Evolutionary conservation across 2,797 vertebrate species (phyloP).

Genomic region (Falco cherrug): DNA sequence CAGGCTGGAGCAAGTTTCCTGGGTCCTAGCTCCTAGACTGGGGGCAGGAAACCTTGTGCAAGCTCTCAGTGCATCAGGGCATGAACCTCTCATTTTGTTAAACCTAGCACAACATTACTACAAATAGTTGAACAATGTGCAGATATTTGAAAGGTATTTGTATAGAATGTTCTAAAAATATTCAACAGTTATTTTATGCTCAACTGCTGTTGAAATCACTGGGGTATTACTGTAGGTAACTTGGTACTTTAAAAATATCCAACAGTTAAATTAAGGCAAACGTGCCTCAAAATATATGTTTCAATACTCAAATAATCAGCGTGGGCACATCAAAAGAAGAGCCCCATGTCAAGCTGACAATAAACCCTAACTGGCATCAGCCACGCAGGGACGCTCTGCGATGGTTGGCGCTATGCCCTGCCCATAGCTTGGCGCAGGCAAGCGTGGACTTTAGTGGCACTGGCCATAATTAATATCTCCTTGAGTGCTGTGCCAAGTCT

Average conservation of each 20-base stretch:
- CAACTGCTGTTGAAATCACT: neutral
- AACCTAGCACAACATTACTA: neutral
- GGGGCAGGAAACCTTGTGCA: neutral
- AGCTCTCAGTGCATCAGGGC: neutral
- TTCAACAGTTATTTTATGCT: neutral
- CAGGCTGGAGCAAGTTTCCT: neutral
- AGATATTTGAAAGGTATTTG: neutral
- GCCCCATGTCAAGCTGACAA: neutral
- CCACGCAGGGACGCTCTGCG: neutral
- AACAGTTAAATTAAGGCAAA: neutral
- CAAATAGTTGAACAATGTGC: neutral
- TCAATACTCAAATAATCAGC: neutral
- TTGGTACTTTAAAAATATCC: neutral
- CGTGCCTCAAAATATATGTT: neutral
- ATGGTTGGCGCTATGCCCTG: neutral
- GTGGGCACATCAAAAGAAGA: neutral
- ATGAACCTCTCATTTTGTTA: neutral
- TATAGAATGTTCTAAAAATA: neutral
- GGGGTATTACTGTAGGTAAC: neutral
- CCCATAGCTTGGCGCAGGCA: neutral
- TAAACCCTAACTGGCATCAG: neutral
- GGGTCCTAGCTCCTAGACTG: neutral
- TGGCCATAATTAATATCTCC: neutral
- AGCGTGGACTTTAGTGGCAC: neutral
- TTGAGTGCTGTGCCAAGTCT: neutral